Percentiles rank a stretch among this genome's conserved stretches.
phyloP scores from a whole-genome alignment of 2,797 vertebrate genomes.

The Setipinna tenuifilis region DNA sequence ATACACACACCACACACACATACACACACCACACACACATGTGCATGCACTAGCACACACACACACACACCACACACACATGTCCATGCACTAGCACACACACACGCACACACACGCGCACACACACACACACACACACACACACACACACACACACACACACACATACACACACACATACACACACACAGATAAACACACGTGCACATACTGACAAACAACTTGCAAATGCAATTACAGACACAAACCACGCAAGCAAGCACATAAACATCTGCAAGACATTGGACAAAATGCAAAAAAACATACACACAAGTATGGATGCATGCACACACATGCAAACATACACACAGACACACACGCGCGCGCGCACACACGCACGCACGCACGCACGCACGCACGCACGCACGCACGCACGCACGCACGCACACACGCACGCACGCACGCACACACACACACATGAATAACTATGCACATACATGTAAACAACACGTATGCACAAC shows the following conservation, averaged over 20 bases:
- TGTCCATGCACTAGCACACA: neutral
- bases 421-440: no score
- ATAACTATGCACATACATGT: no score
- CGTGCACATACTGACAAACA: neutral
- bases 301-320: neutral
- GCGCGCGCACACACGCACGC: neutral
- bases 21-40: neutral
- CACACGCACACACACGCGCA: neutral
- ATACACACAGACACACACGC: neutral
- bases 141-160: slow-evolving; percentile 5
- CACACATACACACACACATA: neutral
- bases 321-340: neutral
- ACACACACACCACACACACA: neutral
- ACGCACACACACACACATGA: no score
- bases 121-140: slow-evolving; percentile 6
- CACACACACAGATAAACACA: neutral
- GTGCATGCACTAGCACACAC: neutral
- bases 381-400: neutral
- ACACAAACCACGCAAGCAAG: neutral
- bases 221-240: neutral
- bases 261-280: neutral
- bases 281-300: neutral
- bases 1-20: slow-evolving; percentile 12
- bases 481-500: no score
- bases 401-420: no score